These are phyloP conservation scores for Pseudopipra pipra DNA, from an alignment of 2,113 vertebrate species.

Conservation along the genomic window DNA sequence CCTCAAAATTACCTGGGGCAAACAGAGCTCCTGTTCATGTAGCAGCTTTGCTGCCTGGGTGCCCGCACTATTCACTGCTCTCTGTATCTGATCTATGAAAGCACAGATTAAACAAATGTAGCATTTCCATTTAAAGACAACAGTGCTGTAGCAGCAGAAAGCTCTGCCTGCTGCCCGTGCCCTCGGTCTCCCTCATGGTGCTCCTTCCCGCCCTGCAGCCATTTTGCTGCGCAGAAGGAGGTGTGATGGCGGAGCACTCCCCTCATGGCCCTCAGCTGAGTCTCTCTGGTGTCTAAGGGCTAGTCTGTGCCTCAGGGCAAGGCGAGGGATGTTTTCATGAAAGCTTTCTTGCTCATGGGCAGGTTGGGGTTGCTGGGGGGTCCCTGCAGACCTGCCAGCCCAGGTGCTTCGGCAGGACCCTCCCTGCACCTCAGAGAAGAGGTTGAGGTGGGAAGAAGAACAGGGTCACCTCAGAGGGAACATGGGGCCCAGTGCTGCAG, in stretches of 20 bases:
- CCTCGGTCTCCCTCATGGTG: fast-evolving
- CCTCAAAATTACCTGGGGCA: neutral
- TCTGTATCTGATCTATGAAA: neutral
- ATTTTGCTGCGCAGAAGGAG: neutral
- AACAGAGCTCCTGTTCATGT: neutral
- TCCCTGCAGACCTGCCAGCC: neutral
- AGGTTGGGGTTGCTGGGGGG: neutral
- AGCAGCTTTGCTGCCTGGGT: fast-evolving
- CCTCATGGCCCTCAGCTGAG: fast-evolving
- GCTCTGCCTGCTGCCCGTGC: neutral
- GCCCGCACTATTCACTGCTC: neutral
- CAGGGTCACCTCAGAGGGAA: neutral
- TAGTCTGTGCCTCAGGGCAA: neutral
- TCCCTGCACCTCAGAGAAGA: neutral
- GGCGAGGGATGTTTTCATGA: neutral
- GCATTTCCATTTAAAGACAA: neutral
- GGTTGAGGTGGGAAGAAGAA: neutral
- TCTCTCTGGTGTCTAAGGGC: neutral
- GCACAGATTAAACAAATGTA: neutral
- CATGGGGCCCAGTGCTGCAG: neutral
- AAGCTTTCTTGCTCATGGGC: fast-evolving
- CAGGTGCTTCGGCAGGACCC: fast-evolving
- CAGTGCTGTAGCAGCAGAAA: neutral
- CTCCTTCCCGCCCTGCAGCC: neutral
- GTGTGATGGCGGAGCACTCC: neutral